Evolutionary conservation across 2,113 vertebrate genomes (phyloP), one percentile per base, ranked within the genome.

Genomic region (Hiodon alosoides): DNA sequence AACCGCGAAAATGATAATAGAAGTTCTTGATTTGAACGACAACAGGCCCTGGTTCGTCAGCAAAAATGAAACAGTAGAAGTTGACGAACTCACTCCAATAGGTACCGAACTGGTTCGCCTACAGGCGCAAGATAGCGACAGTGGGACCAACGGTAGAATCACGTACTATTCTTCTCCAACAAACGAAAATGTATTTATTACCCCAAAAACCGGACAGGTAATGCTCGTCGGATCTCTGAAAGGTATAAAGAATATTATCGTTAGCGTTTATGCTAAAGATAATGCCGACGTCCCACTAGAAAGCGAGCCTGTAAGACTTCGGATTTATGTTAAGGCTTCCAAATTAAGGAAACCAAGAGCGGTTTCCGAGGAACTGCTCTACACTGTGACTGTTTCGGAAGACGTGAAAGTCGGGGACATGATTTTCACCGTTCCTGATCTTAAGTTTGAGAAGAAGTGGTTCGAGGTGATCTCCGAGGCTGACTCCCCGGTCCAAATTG

Each of bases 401-500:
- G 87, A 89, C 52, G 86, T 83, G 4, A 73, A 85, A 13, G 83
- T 88, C 58, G 93, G 94, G 0, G 93, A 93, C 73, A 79, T 91
- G 73, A 85, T 95, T 13, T 95, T 94, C 86, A 94, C 91, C 8
- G 85, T 96, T 6, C 94, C 93, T 31, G 91, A 90, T 70, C 84
- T 83, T 73, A 87, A 79, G 74, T 93, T 92, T 65, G 73, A 86
- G 70, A 87, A 86, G 66, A 87, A 83, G 3, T 89, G 93, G 89
- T 94, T 95, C 82, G 91, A 94, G 80, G 74, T 94, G 81, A 79
- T 85, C 0, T 82, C 91, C 0, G 86, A 89, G 55, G 76, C 79
- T 0, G 54, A 81, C 13, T 79, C 89, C 0, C 86, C 90, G 53
- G 90, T 95, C 4, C 89, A 81, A 17, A 76, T 95, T n/a, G 93